These are phyloP conservation scores for Dilophus febrilis DNA, from an alignment of 2,888 invertebrate species.

Conservation along the genomic window DNA sequence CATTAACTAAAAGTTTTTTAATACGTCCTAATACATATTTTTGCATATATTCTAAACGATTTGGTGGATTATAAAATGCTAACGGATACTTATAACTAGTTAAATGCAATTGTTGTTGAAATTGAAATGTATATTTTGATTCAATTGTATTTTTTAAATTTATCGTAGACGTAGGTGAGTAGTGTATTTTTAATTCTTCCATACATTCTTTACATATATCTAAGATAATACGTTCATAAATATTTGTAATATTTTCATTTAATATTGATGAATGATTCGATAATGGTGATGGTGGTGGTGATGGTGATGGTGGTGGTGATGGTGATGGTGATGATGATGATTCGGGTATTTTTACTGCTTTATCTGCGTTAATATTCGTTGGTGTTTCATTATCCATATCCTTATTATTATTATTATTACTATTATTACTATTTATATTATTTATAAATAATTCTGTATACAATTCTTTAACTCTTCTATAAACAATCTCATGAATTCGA, in stretches of 20 bases:
- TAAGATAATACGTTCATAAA: conserved; percentile 40
- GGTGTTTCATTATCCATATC: background rate
- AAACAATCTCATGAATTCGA: conserved; percentile 22
- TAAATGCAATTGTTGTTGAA: conserved; percentile 31
- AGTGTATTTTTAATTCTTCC: conserved; percentile 32
- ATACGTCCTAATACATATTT: conserved; percentile 33
- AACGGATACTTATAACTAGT: conserved; percentile 26
- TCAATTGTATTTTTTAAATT: too few species aligned
- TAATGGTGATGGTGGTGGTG: too few species aligned
- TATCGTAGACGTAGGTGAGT: conserved; percentile 22
- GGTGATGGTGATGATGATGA: background rate
- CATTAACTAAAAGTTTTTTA: conserved; percentile 29
- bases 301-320: background rate
- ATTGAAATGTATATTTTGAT: conserved; percentile 26
- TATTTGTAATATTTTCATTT: conserved; percentile 26
- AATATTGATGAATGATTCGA: conserved; percentile 18
- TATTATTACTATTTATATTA: conserved; percentile 14
- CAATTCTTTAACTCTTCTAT: conserved; percentile 20
- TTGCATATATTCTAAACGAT: conserved; percentile 32
- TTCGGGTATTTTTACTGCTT: background rate
- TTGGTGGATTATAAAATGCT: conserved; percentile 28
- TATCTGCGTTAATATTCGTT: background rate
- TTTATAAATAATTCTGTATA: conserved; percentile 14
- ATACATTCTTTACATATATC: conserved; percentile 44
- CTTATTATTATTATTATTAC: conserved; percentile 12